Evolutionary conservation across 2,797 vertebrate genomes (phyloP).

Genomic region (Coccyzus lansbergi): DNA sequence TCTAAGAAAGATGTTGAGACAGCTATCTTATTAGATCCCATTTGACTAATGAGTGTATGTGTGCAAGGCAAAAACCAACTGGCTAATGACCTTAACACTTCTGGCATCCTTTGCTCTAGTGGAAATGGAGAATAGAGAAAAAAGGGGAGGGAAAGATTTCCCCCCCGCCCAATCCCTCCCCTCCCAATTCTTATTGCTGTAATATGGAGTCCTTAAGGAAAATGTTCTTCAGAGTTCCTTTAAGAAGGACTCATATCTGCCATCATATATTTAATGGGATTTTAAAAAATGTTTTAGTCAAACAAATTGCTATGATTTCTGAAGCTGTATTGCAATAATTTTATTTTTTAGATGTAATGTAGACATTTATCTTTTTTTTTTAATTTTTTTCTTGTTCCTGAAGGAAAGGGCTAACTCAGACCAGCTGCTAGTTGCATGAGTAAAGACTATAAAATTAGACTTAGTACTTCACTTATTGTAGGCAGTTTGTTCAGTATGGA

Average conservation of each 20-base stretch:
- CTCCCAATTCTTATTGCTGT: background rate
- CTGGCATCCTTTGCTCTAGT: background rate
- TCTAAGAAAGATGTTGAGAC: background rate
- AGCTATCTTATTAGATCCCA: slow-evolving; percentile 29
- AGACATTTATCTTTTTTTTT: background rate
- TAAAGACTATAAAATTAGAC: background rate
- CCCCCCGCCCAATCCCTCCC: no score
- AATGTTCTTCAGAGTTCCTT: background rate
- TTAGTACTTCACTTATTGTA: background rate
- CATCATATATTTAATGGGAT: background rate
- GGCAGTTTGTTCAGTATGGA: background rate
- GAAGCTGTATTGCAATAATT: background rate
- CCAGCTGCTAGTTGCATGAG: background rate
- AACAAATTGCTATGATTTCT: background rate
- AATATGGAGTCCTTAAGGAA: background rate
- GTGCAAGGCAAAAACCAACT: background rate
- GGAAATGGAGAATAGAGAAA: background rate
- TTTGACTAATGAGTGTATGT: background rate
- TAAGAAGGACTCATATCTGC: background rate
- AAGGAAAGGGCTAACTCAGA: background rate
- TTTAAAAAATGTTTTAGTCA: background rate
- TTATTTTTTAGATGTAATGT: background rate
- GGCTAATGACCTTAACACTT: slow-evolving; percentile 18
- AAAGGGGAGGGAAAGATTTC: background rate
- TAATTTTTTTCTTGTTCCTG: background rate